phyloP scores from a whole-genome alignment of 2,888 invertebrate species.

The Apamea sordens region DNA sequence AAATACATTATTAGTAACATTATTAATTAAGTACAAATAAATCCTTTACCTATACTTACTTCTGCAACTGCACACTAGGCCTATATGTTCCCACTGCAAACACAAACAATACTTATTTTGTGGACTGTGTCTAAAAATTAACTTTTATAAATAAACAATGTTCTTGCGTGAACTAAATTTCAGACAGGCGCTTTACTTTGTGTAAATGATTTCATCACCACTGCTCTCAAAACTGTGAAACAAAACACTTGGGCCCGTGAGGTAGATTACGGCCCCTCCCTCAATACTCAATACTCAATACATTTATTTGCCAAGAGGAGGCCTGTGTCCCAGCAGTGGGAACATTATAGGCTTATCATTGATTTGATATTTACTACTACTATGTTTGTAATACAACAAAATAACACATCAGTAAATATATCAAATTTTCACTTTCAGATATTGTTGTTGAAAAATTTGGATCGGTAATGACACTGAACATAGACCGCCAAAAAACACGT shows the following conservation, averaged over 20 bases:
- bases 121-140: not conserved
- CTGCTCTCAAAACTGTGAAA: too few relatives aligned
- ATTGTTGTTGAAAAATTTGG: slow-evolving; percentile 91
- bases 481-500: slow-evolving; percentile 95
- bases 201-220: too few relatives aligned
- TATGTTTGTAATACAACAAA: not conserved
- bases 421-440: slow-evolving; percentile 71
- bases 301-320: not conserved
- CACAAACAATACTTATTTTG: not conserved
- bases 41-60: not conserved
- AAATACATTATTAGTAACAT: not conserved
- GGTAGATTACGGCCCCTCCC: not conserved
- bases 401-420: not conserved
- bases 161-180: not conserved
- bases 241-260: not conserved
- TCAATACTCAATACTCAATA: too few relatives aligned
- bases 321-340: too few relatives aligned
- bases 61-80: not conserved
- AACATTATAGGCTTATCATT: not conserved
- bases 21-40: not conserved
- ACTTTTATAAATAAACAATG: not conserved
- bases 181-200: too few relatives aligned
- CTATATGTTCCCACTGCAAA: not conserved
- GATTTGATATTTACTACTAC: not conserved
- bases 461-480: slow-evolving; percentile 94